These are phyloP conservation scores for Ochotona princeps DNA, from an alignment of 2,113 vertebrate genomes.

Conservation along the genomic window DNA sequence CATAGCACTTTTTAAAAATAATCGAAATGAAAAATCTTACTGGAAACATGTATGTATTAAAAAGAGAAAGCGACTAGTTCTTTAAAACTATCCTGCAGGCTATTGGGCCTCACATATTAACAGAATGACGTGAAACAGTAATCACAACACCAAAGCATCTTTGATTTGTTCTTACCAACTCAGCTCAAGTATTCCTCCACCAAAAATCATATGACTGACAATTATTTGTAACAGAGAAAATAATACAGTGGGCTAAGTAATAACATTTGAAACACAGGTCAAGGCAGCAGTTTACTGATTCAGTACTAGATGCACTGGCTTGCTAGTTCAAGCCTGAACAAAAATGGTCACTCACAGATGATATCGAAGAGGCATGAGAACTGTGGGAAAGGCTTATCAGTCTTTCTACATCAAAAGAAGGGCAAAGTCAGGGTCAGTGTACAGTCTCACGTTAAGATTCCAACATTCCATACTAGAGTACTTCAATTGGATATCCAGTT, in stretches of 20 bases:
- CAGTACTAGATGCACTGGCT: neutral
- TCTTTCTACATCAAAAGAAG: conserved; percentile 37
- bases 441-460: no score
- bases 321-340: conserved; percentile 8
- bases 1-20: neutral
- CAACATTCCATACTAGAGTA: no score
- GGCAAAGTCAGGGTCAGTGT: neutral
- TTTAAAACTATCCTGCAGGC: neutral
- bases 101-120: neutral
- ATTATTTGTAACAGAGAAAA: conserved; percentile 33
- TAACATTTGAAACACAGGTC: conserved; percentile 13
- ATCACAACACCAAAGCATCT: neutral
- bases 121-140: neutral
- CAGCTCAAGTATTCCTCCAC: conserved; percentile 19
- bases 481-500: no score
- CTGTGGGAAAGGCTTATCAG: neutral
- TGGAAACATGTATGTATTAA: conserved; percentile 33
- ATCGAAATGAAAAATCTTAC: conserved; percentile 58
- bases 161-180: conserved; percentile 21
- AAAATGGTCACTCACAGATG: conserved; percentile 20
- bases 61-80: neutral
- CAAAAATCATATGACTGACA: conserved; percentile 3
- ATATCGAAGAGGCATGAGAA: neutral
- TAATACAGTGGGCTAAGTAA: neutral
- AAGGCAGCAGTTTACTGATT: neutral